Evolutionary conservation across 2,797 vertebrate genomes (phyloP).

Genomic region (Manis crassicaudata): DNA sequence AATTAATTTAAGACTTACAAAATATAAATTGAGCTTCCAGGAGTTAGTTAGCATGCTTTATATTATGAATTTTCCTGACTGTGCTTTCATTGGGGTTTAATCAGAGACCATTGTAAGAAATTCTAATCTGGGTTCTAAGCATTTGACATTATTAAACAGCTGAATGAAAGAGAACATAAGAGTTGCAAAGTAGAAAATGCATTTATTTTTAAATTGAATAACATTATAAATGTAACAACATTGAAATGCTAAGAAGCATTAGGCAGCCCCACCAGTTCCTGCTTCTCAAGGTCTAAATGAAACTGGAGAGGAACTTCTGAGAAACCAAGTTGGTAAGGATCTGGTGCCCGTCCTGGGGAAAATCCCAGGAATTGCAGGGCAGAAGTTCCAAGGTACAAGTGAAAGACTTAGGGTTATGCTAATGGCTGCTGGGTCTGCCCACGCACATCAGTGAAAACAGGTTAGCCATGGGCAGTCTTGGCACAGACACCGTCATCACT

Average conservation of each 20-base stretch:
- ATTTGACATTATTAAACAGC: slow-evolving; percentile 80
- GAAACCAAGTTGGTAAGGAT: background rate
- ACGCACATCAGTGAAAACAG: background rate
- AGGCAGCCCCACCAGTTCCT: slow-evolving; percentile 26
- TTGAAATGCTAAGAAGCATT: slow-evolving; percentile 60
- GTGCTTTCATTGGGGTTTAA: slow-evolving; percentile 75
- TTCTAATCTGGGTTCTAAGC: slow-evolving; percentile 80
- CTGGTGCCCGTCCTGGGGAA: background rate
- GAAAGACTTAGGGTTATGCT: background rate
- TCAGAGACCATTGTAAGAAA: slow-evolving; percentile 77
- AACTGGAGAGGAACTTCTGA: slow-evolving; percentile 38
- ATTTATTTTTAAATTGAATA: slow-evolving; percentile 78
- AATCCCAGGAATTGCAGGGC: background rate
- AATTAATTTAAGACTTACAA: slow-evolving; percentile 72
- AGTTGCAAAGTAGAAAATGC: slow-evolving; percentile 73
- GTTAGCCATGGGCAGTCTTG: background rate
- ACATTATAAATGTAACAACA: slow-evolving; percentile 71
- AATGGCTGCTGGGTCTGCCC: background rate
- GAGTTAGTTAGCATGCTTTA: slow-evolving; percentile 72
- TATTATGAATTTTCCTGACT: slow-evolving; percentile 73
- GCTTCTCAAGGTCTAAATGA: slow-evolving; percentile 13
- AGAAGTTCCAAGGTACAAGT: background rate
- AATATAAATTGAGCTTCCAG: slow-evolving; percentile 68
- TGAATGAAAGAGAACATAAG: slow-evolving; percentile 73
- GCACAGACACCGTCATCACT: background rate